These are phyloP conservation scores for Penaeus chinensis DNA, from an alignment of 1,140 invertebrate genomes.

Conservation along the genomic window DNA sequence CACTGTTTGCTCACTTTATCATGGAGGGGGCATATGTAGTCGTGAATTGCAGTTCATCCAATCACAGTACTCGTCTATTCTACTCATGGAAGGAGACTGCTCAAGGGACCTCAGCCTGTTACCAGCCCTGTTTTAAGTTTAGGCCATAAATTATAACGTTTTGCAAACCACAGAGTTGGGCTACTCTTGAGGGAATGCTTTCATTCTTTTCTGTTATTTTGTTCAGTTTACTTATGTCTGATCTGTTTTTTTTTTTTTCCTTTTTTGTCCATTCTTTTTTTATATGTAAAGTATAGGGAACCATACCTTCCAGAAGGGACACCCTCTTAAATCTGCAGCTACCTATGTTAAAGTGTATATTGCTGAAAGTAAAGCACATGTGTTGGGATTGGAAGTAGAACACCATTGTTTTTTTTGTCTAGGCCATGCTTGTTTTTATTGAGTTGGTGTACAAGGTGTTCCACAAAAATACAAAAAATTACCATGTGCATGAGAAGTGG, in stretches of 20 bases:
- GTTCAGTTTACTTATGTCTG: conserved; percentile 15
- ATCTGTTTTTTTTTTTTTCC: background rate
- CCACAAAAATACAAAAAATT: too few relatives aligned
- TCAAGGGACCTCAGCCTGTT: conserved; percentile 49
- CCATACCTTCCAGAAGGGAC: too few relatives aligned
- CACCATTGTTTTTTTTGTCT: too few relatives aligned
- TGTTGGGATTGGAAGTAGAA: too few relatives aligned
- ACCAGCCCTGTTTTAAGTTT: conserved; percentile 45
- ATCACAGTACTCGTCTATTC: conserved; percentile 20
- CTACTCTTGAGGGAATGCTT: conserved; percentile 37
- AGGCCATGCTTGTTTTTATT: too few relatives aligned
- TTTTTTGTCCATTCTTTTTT: background rate
- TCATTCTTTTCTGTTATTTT: conserved; percentile 24
- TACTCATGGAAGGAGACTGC: conserved; percentile 34
- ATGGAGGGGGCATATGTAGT: conserved; percentile 53
- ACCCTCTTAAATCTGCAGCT: too few relatives aligned
- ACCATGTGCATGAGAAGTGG: too few relatives aligned
- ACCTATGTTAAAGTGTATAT: too few relatives aligned
- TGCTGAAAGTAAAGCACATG: too few relatives aligned
- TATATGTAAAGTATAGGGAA: background rate
- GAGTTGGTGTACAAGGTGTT: too few relatives aligned
- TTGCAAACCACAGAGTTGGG: conserved; percentile 27
- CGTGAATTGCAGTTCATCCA: conserved; percentile 26
- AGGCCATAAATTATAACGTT: conserved; percentile 24
- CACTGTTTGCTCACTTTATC: conserved; percentile 53